A percentile compares a stretch with the other conserved stretches of the same genome.
These are phyloP conservation scores for Pollenia angustigena DNA, from an alignment of 2,888 invertebrate species.

Conservation along the genomic window DNA sequence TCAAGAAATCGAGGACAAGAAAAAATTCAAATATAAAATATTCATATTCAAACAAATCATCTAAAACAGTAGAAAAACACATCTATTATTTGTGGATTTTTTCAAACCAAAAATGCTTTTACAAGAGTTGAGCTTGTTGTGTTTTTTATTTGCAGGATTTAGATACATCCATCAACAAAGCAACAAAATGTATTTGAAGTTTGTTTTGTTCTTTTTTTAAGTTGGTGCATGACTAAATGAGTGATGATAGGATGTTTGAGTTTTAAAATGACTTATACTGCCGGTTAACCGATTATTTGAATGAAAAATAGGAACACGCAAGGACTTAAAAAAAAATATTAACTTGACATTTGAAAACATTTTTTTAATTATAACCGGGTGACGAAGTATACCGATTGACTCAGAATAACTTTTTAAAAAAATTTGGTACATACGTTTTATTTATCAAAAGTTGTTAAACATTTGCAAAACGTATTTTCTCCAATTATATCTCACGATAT, in stretches of 20 bases:
- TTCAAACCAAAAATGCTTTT: neutral
- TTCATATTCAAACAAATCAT: neutral
- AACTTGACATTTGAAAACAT: neutral
- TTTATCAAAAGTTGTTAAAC: too few relatives aligned
- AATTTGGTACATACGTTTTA: too few relatives aligned
- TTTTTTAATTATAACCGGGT: too few relatives aligned
- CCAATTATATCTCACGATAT: too few relatives aligned
- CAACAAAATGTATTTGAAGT: conserved; percentile 5
- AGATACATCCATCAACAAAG: neutral
- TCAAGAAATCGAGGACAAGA: neutral
- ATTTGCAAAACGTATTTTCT: too few relatives aligned
- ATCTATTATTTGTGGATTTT: neutral
- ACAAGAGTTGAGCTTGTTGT: neutral
- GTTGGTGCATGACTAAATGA: conserved; percentile 5
- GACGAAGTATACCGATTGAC: too few relatives aligned
- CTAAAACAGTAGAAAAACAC: neutral
- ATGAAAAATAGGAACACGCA: neutral
- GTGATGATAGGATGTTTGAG: neutral
- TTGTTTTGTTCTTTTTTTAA: neutral
- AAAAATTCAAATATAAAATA: conserved; percentile 19
- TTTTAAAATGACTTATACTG: neutral
- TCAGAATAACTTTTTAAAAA: too few relatives aligned
- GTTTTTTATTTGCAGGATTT: conserved; percentile 3
- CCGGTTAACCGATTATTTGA: conserved; percentile 14
- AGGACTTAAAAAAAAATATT: neutral